Evolutionary conservation across 2,888 invertebrate species (phyloP), one percentile per base, ranked within the genome.

Genomic region (Altica lythri): DNA sequence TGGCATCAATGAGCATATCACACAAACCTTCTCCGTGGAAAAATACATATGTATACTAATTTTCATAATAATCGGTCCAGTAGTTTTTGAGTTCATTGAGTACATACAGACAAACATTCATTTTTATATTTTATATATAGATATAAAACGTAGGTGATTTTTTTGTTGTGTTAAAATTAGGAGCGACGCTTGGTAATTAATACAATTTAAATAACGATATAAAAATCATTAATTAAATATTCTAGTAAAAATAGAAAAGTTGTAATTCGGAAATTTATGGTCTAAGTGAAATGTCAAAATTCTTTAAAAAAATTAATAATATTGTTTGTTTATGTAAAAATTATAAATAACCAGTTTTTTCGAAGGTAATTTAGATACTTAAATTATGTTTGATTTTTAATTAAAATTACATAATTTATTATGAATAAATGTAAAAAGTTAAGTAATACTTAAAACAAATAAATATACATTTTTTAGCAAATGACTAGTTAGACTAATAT

Each of bases 321-420:
- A 22, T 22, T 22, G n/a, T n/a, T 22, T 2, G n/a, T 27, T n/a
- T 27, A 10, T 16, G 1, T 14, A 14, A 14, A 14, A 34, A 34
- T 16, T 14, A 16, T 4, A 40, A 40, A n/a, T n/a, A 40, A 40
- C 40, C 25, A 10, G 40, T 40, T 13, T 40, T 40, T 40, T 40
- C 25, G 40, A 40, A 40, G 40, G 40, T 14, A 13, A 17, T 40
- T 40, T 40, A 10, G 40, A 19, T 40, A 40, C 2, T 22, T n/a
- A 40, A 13, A 22, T 14, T 9, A 5, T 40, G 18, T 18, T 13
- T n/a, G 8, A 9, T 13, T 35, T 14, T 2, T 14, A 32, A 10
- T 10, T 1, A 32, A 10, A 9, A 32, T 10, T 4, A 13, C 6
- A 6, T 14, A 32, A 32, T 19, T 19, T 6, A 19, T 19, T 19